Evolutionary conservation across 37 sponge, comb jelly and placozoan genomes (phyloP), one percentile per base, ranked within the genome.

Genomic region (Aphrocallistes beatrix): DNA sequence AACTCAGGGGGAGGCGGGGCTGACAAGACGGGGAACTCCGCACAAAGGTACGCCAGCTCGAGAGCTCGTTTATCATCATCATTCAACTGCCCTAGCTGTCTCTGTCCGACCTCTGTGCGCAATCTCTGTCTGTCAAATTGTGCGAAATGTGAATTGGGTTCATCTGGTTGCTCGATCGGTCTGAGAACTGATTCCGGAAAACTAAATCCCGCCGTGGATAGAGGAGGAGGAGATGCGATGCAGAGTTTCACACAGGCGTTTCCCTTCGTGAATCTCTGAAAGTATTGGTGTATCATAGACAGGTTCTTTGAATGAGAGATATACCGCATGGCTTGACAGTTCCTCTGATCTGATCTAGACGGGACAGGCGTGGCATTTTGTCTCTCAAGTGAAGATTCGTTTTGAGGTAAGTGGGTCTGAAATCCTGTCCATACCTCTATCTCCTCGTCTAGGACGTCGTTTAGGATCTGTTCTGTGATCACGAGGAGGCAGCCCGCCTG

Each of bases 201-300:
- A 30, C 28, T 19, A 30, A 60, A 60, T 30, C 75, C 75, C 3
- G 10, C n/a, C 21, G 75, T 60, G 34, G 34, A 19, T 30, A 3
- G 6, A 32, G 75, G 75, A 30, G 75, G 75, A 19, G 75, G 75
- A 60, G 75, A 60, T 19, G 75, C 75, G 34, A 60, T 60, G n/a
- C 75, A 60, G 75, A 60, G 75, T 60, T 60, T 60, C 3, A 60
- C 75, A 13, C 75, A 60, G 3, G 75, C 75, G n/a, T 60, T 60
- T 32, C 3, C 34, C 75, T 60, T 60, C n/a, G 75, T 60, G 75
- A 60, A 60, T 60, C 75, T 60, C 3, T 32, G 75, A 30, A 60
- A 60, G 21, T 60, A 60, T 13, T 28, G 10, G 75, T 60, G 75
- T 60, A 60, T 32, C 32, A 60, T 19, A 60, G n/a, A 25, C 8